Conservation (phyloP, 30 jellyfish, hydroid and myxozoan species). For the Chrysaora quinquecirrha region DNA sequence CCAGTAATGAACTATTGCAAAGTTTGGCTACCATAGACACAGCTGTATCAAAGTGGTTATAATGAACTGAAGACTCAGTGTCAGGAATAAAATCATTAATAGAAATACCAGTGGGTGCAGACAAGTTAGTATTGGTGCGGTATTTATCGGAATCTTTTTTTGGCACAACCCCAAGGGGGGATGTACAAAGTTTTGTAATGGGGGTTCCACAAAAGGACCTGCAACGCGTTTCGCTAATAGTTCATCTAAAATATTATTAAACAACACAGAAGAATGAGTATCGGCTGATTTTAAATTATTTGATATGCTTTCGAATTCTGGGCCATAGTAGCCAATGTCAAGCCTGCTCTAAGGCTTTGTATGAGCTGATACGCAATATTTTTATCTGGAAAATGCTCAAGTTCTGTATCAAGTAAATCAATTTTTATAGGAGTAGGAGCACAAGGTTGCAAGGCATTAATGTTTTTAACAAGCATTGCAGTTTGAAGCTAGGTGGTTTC, state of each 20-base stretch:
- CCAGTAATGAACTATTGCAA: slow-evolving; percentile 47
- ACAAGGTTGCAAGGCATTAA: neutral
- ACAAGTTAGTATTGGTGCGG: slow-evolving; percentile 56
- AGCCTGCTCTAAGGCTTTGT: neutral
- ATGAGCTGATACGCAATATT: neutral
- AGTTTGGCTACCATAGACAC: slow-evolving; percentile 4
- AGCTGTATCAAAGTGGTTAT: slow-evolving; percentile 45
- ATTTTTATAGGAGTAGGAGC: slow-evolving; percentile 1
- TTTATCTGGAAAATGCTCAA: neutral
- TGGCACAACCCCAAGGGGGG: slow-evolving; percentile 76
- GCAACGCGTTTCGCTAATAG: slow-evolving; percentile 52
- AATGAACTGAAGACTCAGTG: slow-evolving; percentile 44
- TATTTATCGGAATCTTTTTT: slow-evolving; percentile 59
- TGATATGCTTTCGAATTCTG: slow-evolving; percentile 20
- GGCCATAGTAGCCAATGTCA: slow-evolving; percentile 24
- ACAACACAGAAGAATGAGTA: slow-evolving; percentile 13
- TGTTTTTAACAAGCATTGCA: neutral
- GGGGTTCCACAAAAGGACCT: slow-evolving; percentile 67
- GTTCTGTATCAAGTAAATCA: neutral
- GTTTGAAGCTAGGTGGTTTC: neutral
- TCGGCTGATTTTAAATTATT: slow-evolving; percentile 53
- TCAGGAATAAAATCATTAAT: slow-evolving; percentile 57
- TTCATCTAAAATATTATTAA: slow-evolving; percentile 40
- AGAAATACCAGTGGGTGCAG: slow-evolving; percentile 56
- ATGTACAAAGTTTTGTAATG: slow-evolving; percentile 35